Evolutionary conservation across 2,797 vertebrate species (phyloP), one percentile per base, ranked within the genome.

Genomic region (Atherinosoma microstoma): DNA sequence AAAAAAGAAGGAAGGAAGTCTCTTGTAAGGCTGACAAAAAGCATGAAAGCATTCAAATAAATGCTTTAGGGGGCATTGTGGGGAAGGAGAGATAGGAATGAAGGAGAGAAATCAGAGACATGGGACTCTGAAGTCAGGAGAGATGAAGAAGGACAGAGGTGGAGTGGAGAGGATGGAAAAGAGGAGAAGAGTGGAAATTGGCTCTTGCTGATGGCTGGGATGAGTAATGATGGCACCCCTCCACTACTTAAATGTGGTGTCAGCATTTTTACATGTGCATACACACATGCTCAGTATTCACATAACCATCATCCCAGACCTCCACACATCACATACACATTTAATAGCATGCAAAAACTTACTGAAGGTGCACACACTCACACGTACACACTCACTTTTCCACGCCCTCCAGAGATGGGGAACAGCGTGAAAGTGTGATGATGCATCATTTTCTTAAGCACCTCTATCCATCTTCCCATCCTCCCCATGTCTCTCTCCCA

Each of bases 391-490:
- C 49, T 62, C 62, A 45, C 61, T 67, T 29, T 22, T 58, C 67
- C 64, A 38, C 56, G 59, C 29, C 75, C 85, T 76, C 81, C 68
- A 82, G 77, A 84, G 78, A 84, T 32, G 12, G 24, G 61, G 58
- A 86, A 59, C 85, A 84, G 81, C 35, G n/a, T 85, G 78, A 81
- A 84, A 90, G 84, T 78, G 81, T 90, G 89, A 92, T 88, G 86
- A 92, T 88, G 89, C 85, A 89, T 89, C 85, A 90, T 92, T 86
- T 92, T 88, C 81, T 84, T 87, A 88, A 90, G 89, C 85, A 91
- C 89, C 78, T 76, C 83, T 49, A 87, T 92, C 85, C 84, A 82
- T 92, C 90, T 86, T 81, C 64, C 56, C 53, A 59, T 74, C 59
- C 67, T 79, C 73, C 56, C 40, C 13, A 29, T 65, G 75, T 78